A percentile compares a stretch with the other conserved stretches of the same genome.
Evolutionary conservation across 1,140 invertebrate species (phyloP).

Genomic region (Drosophila nebulosa): DNA sequence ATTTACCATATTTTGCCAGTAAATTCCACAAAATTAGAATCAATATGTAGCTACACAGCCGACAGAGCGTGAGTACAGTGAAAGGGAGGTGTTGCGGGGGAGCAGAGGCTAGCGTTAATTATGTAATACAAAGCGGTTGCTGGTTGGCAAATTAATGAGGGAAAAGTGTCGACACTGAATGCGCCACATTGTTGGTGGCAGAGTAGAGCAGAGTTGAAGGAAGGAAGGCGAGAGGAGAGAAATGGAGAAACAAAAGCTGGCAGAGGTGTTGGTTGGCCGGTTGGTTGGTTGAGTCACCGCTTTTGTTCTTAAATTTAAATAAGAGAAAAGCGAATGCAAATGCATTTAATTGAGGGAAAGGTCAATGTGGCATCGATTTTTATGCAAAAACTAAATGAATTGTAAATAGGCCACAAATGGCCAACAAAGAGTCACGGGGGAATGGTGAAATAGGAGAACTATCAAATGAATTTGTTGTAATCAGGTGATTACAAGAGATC

Average conservation of each 20-base stretch:
- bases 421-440: background rate
- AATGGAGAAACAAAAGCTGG: background rate
- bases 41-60: slow-evolving; percentile 18
- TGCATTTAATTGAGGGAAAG: slow-evolving; percentile 70
- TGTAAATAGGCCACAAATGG: background rate
- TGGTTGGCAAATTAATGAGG: slow-evolving; percentile 2
- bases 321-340: slow-evolving; percentile 8
- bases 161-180: slow-evolving; percentile 50
- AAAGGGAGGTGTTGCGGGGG: background rate
- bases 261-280: slow-evolving; percentile 40
- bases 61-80: background rate
- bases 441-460: background rate
- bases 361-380: slow-evolving; percentile 73
- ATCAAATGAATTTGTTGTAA: background rate
- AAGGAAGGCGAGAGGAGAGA: background rate
- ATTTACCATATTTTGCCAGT: slow-evolving; percentile 64
- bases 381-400: slow-evolving; percentile 35
- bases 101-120: slow-evolving; percentile 52
- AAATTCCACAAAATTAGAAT: slow-evolving; percentile 67
- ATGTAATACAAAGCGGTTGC: slow-evolving; percentile 31
- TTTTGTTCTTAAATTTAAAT: background rate
- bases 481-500: background rate
- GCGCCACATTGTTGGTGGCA: slow-evolving; percentile 4
- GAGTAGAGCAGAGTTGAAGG: background rate
- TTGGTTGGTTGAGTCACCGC: slow-evolving; percentile 45